Evolutionary conservation across 2,888 invertebrate genomes (phyloP), one percentile per base, ranked within the genome.

Genomic region (Prosapia bicincta): DNA sequence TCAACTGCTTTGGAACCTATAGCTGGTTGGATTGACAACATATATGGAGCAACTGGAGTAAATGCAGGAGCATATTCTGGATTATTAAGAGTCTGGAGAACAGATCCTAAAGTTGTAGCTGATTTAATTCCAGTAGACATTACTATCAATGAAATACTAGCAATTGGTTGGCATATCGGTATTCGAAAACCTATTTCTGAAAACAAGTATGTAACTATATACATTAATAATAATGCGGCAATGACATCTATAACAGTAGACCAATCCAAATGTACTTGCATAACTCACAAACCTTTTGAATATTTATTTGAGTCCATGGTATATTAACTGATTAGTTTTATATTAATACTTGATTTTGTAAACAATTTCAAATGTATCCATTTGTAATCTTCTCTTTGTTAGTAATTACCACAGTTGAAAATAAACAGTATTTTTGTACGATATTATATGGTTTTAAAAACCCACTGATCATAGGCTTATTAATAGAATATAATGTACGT

Each of bases 61-160:
- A 81, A 87, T 5, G 77, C 87, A 0, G 88, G 86, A 6, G 85
- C 86, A 5, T 88, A 88, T 5, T 83, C 89, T 43, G 92, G 93
- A 1, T 82, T 93, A 0, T 82, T 93, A 38, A 87, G 89, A 66
- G 87, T 88, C 7, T 85, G 92, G 82, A 85, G 88, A 76, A 88
- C 88, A 32, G 85, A 88, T 54, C 80, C 80, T 3, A 83, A 87
- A 0, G 85, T 87, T 28, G 84, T 87, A 0, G 90, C 91, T 0
- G 92, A 93, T 80, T 86, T 92, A 78, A 89, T 93, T 32, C 92
- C 92, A 0, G 91, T 90, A 0, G 92, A 92, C 83, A 87, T 88
- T 78, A 89, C 89, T 0, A 87, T 90, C 43, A 90, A 90, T 79
- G 87, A 88, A 80, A 85, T 90, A 80, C 86, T 92, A 5, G 87